These are phyloP conservation scores for Lasius fuliginosus DNA, from an alignment of 2,888 invertebrate genomes.

Conservation along the genomic window DNA sequence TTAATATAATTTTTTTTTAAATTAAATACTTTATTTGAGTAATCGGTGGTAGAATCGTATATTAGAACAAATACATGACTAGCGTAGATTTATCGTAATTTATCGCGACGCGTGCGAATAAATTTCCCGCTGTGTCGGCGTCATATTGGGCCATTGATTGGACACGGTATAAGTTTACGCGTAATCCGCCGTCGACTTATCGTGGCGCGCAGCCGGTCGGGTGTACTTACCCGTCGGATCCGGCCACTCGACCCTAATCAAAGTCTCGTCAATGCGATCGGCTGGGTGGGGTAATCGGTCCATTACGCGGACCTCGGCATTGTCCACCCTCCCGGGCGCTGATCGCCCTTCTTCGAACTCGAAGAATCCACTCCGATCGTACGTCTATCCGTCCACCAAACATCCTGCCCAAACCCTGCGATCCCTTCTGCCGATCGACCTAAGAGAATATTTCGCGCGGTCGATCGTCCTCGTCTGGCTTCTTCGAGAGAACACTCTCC, in stretches of 20 bases:
- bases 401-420: slow-evolving; percentile 60
- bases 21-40: not conserved
- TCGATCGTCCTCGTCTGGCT: slow-evolving; percentile 57
- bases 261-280: slow-evolving; percentile 86
- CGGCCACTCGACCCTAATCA: slow-evolving; percentile 86
- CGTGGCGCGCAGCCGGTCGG: slow-evolving; percentile 75
- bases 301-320: slow-evolving; percentile 84
- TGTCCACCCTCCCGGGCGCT: slow-evolving; percentile 80
- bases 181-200: slow-evolving; percentile 71
- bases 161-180: slow-evolving; percentile 65
- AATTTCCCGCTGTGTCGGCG: slow-evolving; percentile 47
- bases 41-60: not conserved
- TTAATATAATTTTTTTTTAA: not conserved
- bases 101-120: slow-evolving; percentile 34
- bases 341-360: slow-evolving; percentile 62
- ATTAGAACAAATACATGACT: not conserved
- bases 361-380: slow-evolving; percentile 64
- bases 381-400: slow-evolving; percentile 73
- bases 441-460: slow-evolving; percentile 54
- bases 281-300: slow-evolving; percentile 85
- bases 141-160: slow-evolving; percentile 54
- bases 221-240: slow-evolving; percentile 84
- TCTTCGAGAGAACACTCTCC: slow-evolving; percentile 55
- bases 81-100: slow-evolving; percentile 3
- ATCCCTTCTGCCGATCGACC: slow-evolving; percentile 55